phyloP scores from a whole-genome alignment of 2,113 vertebrate species.

The Myrmecophaga tridactyla region DNA sequence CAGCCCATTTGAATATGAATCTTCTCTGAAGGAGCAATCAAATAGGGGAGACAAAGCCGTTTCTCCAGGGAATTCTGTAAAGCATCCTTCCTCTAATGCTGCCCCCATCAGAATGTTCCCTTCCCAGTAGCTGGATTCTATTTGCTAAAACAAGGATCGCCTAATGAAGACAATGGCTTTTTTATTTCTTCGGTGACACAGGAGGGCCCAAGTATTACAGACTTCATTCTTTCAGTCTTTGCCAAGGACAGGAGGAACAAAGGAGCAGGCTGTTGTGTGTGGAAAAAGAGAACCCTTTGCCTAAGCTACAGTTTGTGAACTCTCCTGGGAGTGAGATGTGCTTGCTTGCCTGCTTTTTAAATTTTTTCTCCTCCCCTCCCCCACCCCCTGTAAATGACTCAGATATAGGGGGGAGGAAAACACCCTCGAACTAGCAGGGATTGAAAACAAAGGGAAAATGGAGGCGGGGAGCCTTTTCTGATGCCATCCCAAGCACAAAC shows the following conservation, averaged over 20 bases:
- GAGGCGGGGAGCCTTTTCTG: constrained; percentile 65
- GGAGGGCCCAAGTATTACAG: constrained; percentile 84
- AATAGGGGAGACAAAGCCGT: constrained; percentile 86
- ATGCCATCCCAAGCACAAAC: constrained; percentile 69
- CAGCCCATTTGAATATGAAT: constrained; percentile 93
- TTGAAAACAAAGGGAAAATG: constrained; percentile 56
- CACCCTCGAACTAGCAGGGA: constrained; percentile 40
- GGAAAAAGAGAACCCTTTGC: constrained; percentile 75
- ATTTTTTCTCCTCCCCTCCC: background rate
- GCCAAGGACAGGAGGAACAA: constrained; percentile 89
- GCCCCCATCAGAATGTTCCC: constrained; percentile 76
- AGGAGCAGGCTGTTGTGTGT: constrained; percentile 76
- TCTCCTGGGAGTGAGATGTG: constrained; percentile 66
- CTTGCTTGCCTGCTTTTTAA: constrained; percentile 58
- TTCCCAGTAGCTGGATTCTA: constrained; percentile 83
- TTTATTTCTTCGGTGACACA: constrained; percentile 91
- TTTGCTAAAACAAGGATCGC: constrained; percentile 90
- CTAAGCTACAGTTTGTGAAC: constrained; percentile 63
- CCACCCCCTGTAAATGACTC: constrained; percentile 67
- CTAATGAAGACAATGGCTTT: constrained; percentile 92
- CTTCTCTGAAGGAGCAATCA: constrained; percentile 86
- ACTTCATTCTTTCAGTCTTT: constrained; percentile 85
- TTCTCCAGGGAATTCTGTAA: constrained; percentile 90
- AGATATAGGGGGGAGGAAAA: constrained; percentile 40
- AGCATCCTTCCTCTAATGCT: constrained; percentile 76